A percentile compares a stretch with the other conserved stretches of the same genome.
Conservation (phyloP, 2,888 invertebrate genomes). For the Rambutsinella grinnellia region DNA sequence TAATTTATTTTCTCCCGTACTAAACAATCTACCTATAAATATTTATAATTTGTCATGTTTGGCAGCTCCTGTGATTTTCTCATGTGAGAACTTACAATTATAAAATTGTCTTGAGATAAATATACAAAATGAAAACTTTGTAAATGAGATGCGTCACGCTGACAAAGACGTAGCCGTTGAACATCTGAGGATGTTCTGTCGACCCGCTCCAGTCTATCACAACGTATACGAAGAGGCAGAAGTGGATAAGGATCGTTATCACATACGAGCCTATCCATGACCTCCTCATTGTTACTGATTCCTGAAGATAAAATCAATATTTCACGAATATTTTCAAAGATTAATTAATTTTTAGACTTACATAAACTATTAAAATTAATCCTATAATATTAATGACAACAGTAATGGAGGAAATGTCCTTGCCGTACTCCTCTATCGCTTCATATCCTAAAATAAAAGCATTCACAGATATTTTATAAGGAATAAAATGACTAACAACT, state of each 20-base stretch:
- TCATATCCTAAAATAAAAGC: conserved; percentile 24
- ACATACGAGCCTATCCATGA: conserved; percentile 54
- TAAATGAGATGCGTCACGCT: conserved; percentile 51
- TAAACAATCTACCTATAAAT: no score
- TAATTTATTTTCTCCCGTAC: no score
- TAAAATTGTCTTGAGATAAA: conserved; percentile 48
- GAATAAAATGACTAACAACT: not conserved
- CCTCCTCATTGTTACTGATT: conserved; percentile 33
- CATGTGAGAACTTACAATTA: conserved; percentile 21
- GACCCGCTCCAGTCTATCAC: conserved; percentile 56
- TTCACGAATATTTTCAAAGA: not conserved
- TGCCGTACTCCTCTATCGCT: conserved; percentile 38
- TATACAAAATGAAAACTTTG: conserved; percentile 52
- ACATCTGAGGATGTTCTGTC: conserved; percentile 53
- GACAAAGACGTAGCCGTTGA: conserved; percentile 55
- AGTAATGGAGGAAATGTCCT: conserved; percentile 46
- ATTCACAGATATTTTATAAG: not conserved
- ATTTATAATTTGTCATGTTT: no score
- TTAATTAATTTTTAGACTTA: conserved; percentile 17
- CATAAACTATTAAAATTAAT: conserved; percentile 48
- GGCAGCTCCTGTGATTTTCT: not conserved
- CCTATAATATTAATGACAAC: conserved; percentile 44
- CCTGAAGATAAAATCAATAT: conserved; percentile 22
- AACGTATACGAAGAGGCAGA: conserved; percentile 50
- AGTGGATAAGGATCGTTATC: conserved; percentile 55